A percentile compares a stretch with the other conserved stretches of the same genome.
Evolutionary conservation across 2,888 invertebrate genomes (phyloP).

Genomic region (Baccha elongata): DNA sequence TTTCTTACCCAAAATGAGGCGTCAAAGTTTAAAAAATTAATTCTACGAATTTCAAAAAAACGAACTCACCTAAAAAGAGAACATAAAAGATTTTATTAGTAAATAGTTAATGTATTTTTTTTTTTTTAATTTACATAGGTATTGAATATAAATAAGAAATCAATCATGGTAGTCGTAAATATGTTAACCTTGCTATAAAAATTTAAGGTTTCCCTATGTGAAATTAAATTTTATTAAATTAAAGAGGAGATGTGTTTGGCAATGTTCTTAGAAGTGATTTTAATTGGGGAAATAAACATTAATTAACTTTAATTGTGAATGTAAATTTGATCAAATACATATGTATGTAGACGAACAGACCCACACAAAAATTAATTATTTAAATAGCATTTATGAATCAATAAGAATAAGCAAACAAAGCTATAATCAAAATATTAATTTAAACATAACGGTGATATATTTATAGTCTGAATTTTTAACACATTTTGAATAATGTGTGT

Average conservation of each 20-base stretch:
- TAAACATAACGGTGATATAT: too few relatives aligned
- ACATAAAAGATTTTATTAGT: conserved; percentile 15
- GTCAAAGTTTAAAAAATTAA: background rate
- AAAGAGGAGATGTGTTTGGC: background rate
- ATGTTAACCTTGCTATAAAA: conserved; percentile 15
- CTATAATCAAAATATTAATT: too few relatives aligned
- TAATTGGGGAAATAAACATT: conserved; percentile 3
- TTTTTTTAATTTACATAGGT: background rate
- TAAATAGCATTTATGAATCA: too few relatives aligned
- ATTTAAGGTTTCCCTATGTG: background rate
- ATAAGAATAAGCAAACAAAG: too few relatives aligned
- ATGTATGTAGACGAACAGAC: background rate
- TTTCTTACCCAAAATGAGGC: conserved; percentile 41
- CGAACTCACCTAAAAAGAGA: conserved; percentile 62
- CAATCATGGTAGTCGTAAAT: conserved; percentile 45
- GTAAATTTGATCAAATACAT: background rate
- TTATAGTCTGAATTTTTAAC: too few relatives aligned
- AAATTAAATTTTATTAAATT: background rate
- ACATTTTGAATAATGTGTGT: too few relatives aligned
- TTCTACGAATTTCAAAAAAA: conserved; percentile 6
- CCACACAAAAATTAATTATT: background rate
- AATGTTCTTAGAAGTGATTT: background rate
- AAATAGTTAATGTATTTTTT: background rate
- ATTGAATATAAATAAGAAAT: conserved; percentile 37
- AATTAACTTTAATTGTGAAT: conserved; percentile 1